Evolutionary conservation across 1,140 invertebrate genomes (phyloP).

Genomic region (Achatina immaculata): DNA sequence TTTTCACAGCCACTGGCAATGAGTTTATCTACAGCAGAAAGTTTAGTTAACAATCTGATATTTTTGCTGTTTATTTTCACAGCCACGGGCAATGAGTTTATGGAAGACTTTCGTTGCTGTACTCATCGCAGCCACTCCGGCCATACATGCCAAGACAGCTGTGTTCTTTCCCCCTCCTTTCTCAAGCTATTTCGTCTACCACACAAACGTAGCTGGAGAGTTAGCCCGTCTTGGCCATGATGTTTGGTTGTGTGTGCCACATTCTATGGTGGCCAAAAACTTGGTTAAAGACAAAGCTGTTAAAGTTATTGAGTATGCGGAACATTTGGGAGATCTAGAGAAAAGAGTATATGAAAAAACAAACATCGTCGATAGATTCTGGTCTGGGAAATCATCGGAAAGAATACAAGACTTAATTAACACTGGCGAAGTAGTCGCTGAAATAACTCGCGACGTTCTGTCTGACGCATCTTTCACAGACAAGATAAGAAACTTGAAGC

Average conservation of each 20-base stretch:
- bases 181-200: constrained; percentile 32
- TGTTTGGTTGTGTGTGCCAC: constrained; percentile 33
- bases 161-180: constrained; percentile 31
- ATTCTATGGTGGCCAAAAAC: constrained; percentile 5
- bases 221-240: constrained; percentile 33
- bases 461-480: not conserved
- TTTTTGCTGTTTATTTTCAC: not conserved
- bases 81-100: not conserved
- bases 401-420: not conserved
- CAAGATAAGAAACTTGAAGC: not conserved
- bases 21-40: too few species aligned
- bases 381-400: not conserved
- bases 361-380: constrained; percentile 19
- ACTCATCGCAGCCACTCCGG: not conserved
- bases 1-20: too few species aligned
- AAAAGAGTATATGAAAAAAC: not conserved
- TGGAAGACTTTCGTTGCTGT: not conserved
- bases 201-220: constrained; percentile 28
- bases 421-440: not conserved
- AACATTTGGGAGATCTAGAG: not conserved
- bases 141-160: constrained; percentile 23
- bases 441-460: constrained; percentile 4
- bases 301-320: constrained; percentile 26
- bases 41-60: too few species aligned
- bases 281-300: constrained; percentile 20